A percentile compares a stretch with the other conserved stretches of the same genome.
Conservation (phyloP, 2,113 vertebrate species). For the Mesocricetus auratus region DNA sequence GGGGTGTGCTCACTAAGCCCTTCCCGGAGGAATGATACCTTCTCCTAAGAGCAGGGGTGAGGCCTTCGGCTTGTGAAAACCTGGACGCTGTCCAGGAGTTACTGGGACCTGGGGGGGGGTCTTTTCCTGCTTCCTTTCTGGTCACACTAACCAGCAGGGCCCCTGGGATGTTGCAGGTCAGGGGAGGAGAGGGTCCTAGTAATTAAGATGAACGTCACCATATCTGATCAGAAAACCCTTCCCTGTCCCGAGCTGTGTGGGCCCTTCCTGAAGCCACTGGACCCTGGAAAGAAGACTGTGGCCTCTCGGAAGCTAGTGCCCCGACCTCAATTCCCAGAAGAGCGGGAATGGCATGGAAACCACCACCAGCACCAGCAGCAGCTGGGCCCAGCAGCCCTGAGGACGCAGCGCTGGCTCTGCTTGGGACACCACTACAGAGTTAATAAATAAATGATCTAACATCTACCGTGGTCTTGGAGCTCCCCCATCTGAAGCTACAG, state of each 20-base stretch:
- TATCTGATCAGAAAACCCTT: background rate
- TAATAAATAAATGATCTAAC: background rate
- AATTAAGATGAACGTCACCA: background rate
- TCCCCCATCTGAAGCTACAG: background rate
- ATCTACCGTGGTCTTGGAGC: accelerated
- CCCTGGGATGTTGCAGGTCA: background rate
- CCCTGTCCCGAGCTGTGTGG: background rate
- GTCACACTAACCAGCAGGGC: background rate
- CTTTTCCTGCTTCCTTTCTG: accelerated
- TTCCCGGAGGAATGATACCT: background rate
- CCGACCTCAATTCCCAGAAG: no score
- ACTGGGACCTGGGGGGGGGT: accelerated
- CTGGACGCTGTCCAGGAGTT: background rate
- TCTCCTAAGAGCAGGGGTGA: background rate
- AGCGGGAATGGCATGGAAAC: accelerated
- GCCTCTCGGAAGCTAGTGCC: background rate
- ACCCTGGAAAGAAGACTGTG: background rate
- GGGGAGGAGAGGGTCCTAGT: no score
- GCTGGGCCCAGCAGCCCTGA: accelerated
- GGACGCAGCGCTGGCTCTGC: background rate
- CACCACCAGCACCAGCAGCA: background rate
- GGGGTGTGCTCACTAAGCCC: accelerated
- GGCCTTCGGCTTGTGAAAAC: background rate
- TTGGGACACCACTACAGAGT: background rate
- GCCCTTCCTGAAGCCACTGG: background rate